Percentiles rank a stretch among this genome's conserved stretches.
These are phyloP conservation scores for Dromas ardeola DNA, from an alignment of 2,113 vertebrate genomes.

Conservation along the genomic window DNA sequence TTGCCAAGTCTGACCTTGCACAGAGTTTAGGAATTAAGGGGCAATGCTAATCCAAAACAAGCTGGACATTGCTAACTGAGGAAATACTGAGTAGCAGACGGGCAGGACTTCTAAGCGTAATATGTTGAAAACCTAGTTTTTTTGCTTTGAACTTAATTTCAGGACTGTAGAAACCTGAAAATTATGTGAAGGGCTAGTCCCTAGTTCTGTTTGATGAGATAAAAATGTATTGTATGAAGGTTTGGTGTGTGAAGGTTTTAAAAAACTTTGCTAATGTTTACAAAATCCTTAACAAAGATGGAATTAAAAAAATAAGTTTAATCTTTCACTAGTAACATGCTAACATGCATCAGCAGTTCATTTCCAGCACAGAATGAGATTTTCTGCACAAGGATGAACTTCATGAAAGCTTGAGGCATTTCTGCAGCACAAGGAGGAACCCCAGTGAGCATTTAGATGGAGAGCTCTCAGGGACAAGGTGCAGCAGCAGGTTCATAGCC, in stretches of 20 bases:
- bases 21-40: neutral
- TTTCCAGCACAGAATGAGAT: neutral
- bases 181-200: neutral
- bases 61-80: neutral
- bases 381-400: neutral
- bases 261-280: neutral
- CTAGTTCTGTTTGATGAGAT: neutral
- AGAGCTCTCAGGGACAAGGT: neutral
- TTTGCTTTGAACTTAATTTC: neutral
- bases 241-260: neutral
- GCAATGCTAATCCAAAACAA: neutral
- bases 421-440: neutral
- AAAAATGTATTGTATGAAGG: neutral
- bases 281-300: neutral
- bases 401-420: neutral
- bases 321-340: neutral
- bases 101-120: neutral
- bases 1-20: neutral
- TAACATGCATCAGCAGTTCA: neutral
- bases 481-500: neutral
- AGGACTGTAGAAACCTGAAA: neutral
- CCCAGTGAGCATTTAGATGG: neutral
- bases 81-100: neutral
- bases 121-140: neutral
- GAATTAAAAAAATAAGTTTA: neutral